phyloP scores from a whole-genome alignment of 2,113 vertebrate genomes.

The Bos javanicus region DNA sequence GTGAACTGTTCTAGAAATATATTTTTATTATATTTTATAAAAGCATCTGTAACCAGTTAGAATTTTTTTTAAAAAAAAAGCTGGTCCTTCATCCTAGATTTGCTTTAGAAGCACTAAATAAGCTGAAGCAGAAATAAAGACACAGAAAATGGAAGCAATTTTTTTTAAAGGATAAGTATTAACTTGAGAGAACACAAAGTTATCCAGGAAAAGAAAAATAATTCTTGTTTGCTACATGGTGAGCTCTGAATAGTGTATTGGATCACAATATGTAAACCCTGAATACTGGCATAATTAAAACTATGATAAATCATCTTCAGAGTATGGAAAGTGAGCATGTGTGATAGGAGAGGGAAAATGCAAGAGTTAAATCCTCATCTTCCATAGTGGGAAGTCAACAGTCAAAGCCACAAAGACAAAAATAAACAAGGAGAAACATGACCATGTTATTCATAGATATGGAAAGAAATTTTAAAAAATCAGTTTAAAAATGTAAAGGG shows the following conservation, averaged over 20 bases:
- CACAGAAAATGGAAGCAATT: slow-evolving; percentile 34
- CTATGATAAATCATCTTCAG: not conserved
- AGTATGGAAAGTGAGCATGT: not conserved
- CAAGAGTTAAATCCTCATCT: not conserved
- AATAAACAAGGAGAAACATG: not conserved
- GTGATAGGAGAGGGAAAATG: not conserved
- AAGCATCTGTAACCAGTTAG: not conserved
- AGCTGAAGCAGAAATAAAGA: slow-evolving; percentile 43
- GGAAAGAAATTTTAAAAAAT: not conserved
- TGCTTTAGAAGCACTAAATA: slow-evolving; percentile 34
- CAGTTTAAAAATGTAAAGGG: not conserved
- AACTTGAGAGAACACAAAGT: slow-evolving; percentile 26
- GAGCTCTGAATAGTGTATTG: slow-evolving; percentile 21
- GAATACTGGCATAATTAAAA: slow-evolving; percentile 37
- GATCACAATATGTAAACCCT: slow-evolving; percentile 39
- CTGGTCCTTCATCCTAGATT: not conserved
- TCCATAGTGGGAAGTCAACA: not conserved
- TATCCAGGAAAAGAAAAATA: slow-evolving; percentile 36
- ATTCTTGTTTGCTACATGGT: slow-evolving; percentile 52
- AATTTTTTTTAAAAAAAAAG: not conserved
- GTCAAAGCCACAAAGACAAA: not conserved
- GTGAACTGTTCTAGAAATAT: not conserved
- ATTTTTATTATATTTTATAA: not conserved
- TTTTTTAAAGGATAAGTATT: slow-evolving; percentile 25
- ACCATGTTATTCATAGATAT: not conserved